A percentile compares a stretch with the other conserved stretches of the same genome.
These are phyloP conservation scores for Chloroceryle amazona DNA, from an alignment of 2,797 vertebrate species.

Conservation along the genomic window DNA sequence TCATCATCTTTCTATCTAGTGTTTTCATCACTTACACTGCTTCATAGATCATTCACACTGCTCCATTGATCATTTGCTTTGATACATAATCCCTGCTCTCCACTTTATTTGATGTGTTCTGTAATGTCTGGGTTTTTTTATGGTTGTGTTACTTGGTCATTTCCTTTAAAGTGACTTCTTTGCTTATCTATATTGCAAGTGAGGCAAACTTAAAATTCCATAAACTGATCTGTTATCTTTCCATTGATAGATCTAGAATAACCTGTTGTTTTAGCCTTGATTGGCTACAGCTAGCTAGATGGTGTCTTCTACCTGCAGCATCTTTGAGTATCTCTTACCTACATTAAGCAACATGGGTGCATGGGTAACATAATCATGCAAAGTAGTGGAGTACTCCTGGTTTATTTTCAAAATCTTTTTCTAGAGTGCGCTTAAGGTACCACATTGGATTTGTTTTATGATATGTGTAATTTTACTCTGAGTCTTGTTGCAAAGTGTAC, in stretches of 20 bases:
- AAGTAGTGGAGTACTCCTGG: neutral
- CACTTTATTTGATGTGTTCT: neutral
- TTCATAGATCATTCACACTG: neutral
- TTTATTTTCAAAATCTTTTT: conserved; percentile 17
- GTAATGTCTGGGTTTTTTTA: neutral
- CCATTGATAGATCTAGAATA: neutral
- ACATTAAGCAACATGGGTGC: neutral
- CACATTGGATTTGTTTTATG: neutral
- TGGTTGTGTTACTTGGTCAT: neutral
- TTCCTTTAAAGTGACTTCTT: neutral
- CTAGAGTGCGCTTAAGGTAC: neutral
- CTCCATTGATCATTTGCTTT: neutral
- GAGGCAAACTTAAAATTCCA: neutral
- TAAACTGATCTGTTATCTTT: neutral
- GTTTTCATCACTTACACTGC: neutral
- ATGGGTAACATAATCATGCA: neutral
- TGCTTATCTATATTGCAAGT: neutral
- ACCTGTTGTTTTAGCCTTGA: neutral
- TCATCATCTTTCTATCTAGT: neutral
- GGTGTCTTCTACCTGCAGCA: neutral
- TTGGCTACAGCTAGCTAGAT: neutral
- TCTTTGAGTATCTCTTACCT: neutral
- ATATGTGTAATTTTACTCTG: neutral
- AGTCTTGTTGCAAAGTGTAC: neutral
- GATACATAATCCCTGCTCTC: neutral